These are phyloP conservation scores for Oxyscelio sp. DNA, from an alignment of 2,888 invertebrate species.

Conservation along the genomic window DNA sequence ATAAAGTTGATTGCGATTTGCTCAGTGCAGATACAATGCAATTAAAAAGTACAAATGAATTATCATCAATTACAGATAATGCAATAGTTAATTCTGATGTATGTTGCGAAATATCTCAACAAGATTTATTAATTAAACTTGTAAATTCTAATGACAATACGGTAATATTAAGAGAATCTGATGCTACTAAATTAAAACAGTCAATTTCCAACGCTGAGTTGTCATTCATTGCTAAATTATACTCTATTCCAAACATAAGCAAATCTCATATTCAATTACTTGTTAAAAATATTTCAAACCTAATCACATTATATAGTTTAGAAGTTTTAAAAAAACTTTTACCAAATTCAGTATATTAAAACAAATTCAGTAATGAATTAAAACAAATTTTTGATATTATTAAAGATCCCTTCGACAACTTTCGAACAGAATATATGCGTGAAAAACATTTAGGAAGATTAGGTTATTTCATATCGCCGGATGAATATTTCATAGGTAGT, in stretches of 20 bases:
- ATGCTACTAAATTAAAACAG: not conserved
- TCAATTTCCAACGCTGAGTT: not conserved
- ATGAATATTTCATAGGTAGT: slow-evolving; percentile 33
- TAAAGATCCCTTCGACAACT: slow-evolving; percentile 7
- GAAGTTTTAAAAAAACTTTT: not conserved
- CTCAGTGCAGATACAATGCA: too few species aligned
- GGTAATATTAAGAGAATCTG: too few species aligned
- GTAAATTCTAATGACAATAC: too few species aligned
- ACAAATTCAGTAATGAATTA: too few species aligned
- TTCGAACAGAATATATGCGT: slow-evolving; percentile 45
- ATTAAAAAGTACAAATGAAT: too few species aligned
- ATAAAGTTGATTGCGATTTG: too few species aligned
- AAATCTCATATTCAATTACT: not conserved
- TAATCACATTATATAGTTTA: not conserved
- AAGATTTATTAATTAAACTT: too few species aligned
- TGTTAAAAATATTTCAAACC: not conserved
- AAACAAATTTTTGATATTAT: too few species aligned
- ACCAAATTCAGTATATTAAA: too few species aligned
- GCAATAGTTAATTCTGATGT: too few species aligned
- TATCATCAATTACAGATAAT: too few species aligned
- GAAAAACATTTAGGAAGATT: slow-evolving; percentile 18
- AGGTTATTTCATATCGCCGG: slow-evolving; percentile 31
- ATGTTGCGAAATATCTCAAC: too few species aligned
- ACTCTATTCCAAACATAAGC: not conserved
- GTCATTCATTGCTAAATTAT: not conserved